Evolutionary conservation across 2,888 invertebrate genomes (phyloP), one percentile per base, ranked within the genome.

Genomic region (Ornithoptera priamus): DNA sequence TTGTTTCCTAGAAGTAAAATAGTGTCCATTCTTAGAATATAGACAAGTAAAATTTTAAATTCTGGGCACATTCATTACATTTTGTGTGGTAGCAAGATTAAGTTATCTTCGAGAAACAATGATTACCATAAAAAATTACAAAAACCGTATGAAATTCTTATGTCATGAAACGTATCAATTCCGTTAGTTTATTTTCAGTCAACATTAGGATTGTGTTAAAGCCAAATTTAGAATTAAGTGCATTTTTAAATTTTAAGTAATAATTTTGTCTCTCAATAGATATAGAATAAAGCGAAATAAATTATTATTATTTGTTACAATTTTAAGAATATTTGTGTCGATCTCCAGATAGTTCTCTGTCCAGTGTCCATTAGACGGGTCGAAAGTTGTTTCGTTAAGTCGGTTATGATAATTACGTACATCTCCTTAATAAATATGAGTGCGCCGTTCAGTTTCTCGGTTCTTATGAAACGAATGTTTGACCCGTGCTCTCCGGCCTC

Each of bases 361-460:
- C 74, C 77, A 74, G 70, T 73, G 73, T 79, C 78, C 81, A 80
- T 81, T 81, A 84, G 78, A 72, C 74, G 71, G 69, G 72, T 76
- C 74, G 77, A 78, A 77, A 82, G 81, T 77, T 80, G 83, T 82
- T 80, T 81, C 83, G 85, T 85, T 85, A 83, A 83, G 85, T 84
- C 86, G 80, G 85, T 89, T 89, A 90, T 89, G 88, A 88, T 90
- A 90, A 91, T 90, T 87, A 90, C 82, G 74, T 85, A 83, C 85
- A 85, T 87, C 88, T 89, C 86, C 86, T 88, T 89, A 86, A 88
- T 88, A 89, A 87, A 90, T 87, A 88, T 81, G 82, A 85, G 85
- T 82, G 81, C 86, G 81, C 81, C 83, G 82, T 80, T 82, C 84
- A 86, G 85, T 85, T 86, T 81, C 83, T 77, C 77, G 81, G 80